Evolutionary conservation across 1,140 invertebrate species (phyloP).

Genomic region (Brachionus rotundiformis): DNA sequence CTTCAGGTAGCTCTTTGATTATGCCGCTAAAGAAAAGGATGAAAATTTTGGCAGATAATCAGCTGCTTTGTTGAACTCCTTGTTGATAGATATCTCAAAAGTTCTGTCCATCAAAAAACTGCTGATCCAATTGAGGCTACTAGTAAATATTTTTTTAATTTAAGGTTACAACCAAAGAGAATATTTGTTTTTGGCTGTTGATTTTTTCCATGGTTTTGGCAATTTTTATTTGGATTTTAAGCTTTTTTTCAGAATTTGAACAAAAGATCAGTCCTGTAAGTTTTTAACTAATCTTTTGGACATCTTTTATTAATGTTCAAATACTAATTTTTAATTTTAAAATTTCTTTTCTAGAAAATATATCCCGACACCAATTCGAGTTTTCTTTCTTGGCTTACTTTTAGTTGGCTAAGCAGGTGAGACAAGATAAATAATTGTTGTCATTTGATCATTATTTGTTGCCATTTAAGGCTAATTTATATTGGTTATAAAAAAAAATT

Average conservation of each 20-base stretch:
- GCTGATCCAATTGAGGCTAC: too few species aligned
- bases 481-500: constrained; percentile 9
- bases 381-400: constrained; percentile 5
- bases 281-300: neutral
- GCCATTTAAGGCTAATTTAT: neutral
- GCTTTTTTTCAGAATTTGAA: constrained; percentile 7
- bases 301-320: too few species aligned
- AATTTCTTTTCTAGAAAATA: constrained; percentile 2
- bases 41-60: too few species aligned
- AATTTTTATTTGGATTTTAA: neutral
- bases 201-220: neutral
- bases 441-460: neutral
- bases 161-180: neutral
- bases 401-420: constrained; percentile 2
- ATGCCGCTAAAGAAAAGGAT: too few species aligned
- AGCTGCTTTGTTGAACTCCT: too few species aligned
- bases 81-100: too few species aligned
- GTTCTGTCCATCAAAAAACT: too few species aligned
- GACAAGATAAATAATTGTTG: neutral
- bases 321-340: too few species aligned
- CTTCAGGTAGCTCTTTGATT: too few species aligned
- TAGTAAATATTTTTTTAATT: neutral
- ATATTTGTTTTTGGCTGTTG: neutral
- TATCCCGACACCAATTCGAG: neutral
- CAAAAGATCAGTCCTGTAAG: neutral